Evolutionary conservation across 2,888 invertebrate genomes (phyloP), one percentile per base, ranked within the genome.

Genomic region (Eristalinus aeneus): DNA sequence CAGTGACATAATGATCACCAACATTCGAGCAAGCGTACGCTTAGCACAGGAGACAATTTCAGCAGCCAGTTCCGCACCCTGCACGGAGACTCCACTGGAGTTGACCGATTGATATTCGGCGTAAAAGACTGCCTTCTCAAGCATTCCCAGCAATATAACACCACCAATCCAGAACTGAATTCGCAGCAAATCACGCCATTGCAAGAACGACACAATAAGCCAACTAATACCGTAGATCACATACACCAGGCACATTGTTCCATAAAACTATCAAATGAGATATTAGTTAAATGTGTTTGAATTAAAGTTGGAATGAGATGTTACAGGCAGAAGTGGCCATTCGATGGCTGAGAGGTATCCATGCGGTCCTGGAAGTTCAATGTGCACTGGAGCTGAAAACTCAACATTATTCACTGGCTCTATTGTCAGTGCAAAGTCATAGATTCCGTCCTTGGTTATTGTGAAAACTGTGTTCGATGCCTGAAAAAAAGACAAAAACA

Each of bases 81-180:
- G 93, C 0, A 95, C 94, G 77, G 94, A 93, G 86, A 93, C 89
- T 32, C 96, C 97, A 2, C 95, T 95, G 22, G 94, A 94, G 90
- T 97, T 96, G 69, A 97, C 94, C 68, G 95, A 95, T 89, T 96
- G 95, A 93, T 97, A 98, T 89, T 98, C 97, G 0, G 96, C 97
- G 90, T 97, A 97, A 92, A 97, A 98, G 0, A 97, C 96, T 4
- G 98, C 97, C 91, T 96, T 96, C 92, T 97, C 97, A 36, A 97
- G 90, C 96, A 97, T 96, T 58, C 98, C 97, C 1, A 98, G 93
- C 11, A 98, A 93, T 75, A 98, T 97, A 11, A 98, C 97, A 32
- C 95, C 97, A 6, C 98, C 98, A 90, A 99, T 98, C 98, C 98
- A 98, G 93, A 98, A 98, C 93, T 99, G 98, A 58, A 98, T 96